A percentile compares a stretch with the other conserved stretches of the same genome.
Evolutionary conservation across 2,797 vertebrate species (phyloP).

Genomic region (Prunella strophiata): DNA sequence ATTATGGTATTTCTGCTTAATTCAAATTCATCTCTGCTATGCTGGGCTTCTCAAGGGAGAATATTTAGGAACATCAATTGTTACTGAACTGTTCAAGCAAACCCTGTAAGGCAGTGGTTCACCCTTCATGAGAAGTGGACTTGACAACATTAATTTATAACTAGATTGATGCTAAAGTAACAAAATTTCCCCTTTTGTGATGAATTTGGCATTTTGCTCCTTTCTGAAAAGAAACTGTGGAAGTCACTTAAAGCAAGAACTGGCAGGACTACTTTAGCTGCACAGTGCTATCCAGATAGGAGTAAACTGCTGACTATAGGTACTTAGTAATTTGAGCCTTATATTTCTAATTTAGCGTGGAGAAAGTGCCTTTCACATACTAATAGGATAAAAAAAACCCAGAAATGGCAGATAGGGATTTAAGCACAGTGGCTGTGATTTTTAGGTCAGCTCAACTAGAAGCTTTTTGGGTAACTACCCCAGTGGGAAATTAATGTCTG

Average conservation of each 20-base stretch:
- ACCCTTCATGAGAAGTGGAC: constrained; percentile 24
- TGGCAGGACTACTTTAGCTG: neutral
- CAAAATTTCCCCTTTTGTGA: constrained; percentile 6
- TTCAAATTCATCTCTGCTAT: neutral
- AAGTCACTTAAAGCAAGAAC: constrained; percentile 6
- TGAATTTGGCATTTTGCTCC: neutral
- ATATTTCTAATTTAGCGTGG: neutral
- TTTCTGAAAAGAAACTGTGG: constrained; percentile 5
- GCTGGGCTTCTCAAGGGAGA: neutral
- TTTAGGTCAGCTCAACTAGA: constrained; percentile 42
- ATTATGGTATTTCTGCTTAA: neutral
- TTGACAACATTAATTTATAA: constrained; percentile 60
- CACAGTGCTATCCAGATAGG: neutral
- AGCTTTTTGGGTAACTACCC: neutral
- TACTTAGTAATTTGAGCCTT: neutral
- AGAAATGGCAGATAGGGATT: neutral
- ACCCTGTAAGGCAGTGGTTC: neutral
- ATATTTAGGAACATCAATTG: constrained; percentile 8
- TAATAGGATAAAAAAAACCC: neutral
- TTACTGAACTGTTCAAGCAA: constrained; percentile 14
- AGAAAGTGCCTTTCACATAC: neutral
- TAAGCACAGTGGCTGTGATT: constrained; percentile 11
- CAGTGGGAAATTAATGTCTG: neutral
- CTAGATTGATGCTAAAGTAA: neutral
- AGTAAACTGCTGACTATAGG: neutral